phyloP scores from a whole-genome alignment of 2,797 vertebrate species.

The Synanceia verrucosa region DNA sequence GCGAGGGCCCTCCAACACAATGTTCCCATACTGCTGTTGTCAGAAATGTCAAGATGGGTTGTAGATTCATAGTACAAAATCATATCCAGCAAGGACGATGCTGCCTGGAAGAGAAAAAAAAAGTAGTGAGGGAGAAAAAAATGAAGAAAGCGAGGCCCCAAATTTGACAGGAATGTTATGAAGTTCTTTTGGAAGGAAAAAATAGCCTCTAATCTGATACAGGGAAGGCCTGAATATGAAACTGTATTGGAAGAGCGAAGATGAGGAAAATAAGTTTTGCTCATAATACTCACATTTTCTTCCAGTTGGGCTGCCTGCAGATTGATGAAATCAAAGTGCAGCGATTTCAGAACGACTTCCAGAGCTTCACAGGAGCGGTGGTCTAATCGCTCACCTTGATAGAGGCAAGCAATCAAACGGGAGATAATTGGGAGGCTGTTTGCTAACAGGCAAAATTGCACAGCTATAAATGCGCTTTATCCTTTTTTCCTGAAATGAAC shows the following conservation, averaged over 20 bases:
- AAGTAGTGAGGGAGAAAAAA: constrained; percentile 39
- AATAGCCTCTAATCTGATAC: constrained; percentile 74
- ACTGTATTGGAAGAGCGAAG: constrained; percentile 65
- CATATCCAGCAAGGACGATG: constrained; percentile 84
- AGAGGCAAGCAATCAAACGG: constrained; percentile 78
- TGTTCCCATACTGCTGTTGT: constrained; percentile 76
- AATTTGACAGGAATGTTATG: constrained; percentile 77
- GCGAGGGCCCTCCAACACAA: constrained; percentile 82
- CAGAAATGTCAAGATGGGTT: constrained; percentile 82
- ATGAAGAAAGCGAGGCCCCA: constrained; percentile 60
- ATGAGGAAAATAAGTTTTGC: constrained; percentile 72
- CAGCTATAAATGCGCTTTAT: constrained; percentile 57
- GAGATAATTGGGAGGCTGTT: constrained; percentile 77
- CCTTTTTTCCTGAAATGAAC: constrained; percentile 57
- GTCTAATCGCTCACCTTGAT: constrained; percentile 85
- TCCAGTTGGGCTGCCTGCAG: constrained; percentile 83
- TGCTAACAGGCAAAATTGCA: constrained; percentile 77
- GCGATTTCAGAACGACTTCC: constrained; percentile 84
- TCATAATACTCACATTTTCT: constrained; percentile 86
- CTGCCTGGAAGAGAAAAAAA: constrained; percentile 74
- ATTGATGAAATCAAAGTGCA: constrained; percentile 86
- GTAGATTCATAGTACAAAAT: constrained; percentile 85
- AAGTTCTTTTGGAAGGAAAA: constrained; percentile 70
- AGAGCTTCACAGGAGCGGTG: constrained; percentile 84
- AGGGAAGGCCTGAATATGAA: constrained; percentile 73